Evolutionary conservation across 2,888 invertebrate species (phyloP).

Genomic region (Carcina quercana): DNA sequence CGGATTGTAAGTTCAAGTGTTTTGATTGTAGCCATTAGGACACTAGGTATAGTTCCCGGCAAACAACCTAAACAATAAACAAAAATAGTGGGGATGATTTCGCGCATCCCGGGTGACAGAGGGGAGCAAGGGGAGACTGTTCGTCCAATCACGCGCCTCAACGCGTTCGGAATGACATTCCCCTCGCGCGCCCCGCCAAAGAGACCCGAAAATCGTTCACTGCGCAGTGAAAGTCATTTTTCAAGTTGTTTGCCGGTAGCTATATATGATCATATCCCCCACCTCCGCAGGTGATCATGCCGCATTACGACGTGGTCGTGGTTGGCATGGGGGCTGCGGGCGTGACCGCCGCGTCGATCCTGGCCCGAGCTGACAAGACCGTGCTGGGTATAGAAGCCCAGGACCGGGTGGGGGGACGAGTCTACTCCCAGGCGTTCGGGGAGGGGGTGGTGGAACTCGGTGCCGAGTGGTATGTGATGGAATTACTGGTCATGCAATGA

Average conservation of each 20-base stretch:
- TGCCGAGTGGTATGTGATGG: conserved; percentile 63
- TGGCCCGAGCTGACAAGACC: conserved; percentile 36
- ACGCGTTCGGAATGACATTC: too few species aligned
- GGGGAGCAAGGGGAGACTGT: too few species aligned
- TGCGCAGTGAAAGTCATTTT: too few species aligned
- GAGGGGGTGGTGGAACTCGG: conserved; percentile 52
- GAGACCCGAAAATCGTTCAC: too few species aligned
- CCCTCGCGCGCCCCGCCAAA: too few species aligned
- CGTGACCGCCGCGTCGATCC: conserved; percentile 35
- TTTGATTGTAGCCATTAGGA: neutral
- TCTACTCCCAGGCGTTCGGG: conserved; percentile 43
- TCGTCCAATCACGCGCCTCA: too few species aligned
- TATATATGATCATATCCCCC: neutral
- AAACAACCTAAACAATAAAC: neutral
- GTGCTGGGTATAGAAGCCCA: conserved; percentile 52
- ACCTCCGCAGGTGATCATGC: too few species aligned
- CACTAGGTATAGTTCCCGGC: neutral
- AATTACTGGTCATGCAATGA: too few species aligned
- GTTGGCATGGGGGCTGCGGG: conserved; percentile 51
- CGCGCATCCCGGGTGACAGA: too few species aligned
- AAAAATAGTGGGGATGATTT: too few species aligned
- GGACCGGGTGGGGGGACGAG: conserved; percentile 47
- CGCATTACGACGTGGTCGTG: conserved; percentile 45
- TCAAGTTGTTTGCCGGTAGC: neutral
- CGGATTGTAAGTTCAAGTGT: too few species aligned